phyloP scores from a whole-genome alignment of 2,113 vertebrate species.

The Vicugna pacos region DNA sequence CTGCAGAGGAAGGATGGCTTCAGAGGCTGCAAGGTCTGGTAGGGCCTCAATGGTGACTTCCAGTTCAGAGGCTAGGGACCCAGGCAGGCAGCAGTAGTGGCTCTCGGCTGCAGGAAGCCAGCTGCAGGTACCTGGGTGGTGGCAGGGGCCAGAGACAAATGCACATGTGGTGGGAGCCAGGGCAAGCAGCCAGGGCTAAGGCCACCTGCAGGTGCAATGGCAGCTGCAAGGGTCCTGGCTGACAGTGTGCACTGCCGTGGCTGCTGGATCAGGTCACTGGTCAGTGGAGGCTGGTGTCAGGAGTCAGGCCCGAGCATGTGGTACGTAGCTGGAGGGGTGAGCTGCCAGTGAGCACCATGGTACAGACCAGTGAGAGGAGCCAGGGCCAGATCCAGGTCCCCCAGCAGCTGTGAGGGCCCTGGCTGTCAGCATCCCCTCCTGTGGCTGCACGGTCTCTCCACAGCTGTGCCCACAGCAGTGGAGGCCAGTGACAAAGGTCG shows the following conservation, averaged over 20 bases:
- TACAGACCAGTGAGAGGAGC: background rate
- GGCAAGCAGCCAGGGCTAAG: background rate
- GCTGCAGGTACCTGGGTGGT: background rate
- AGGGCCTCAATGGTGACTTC: background rate
- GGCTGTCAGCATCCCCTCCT: background rate
- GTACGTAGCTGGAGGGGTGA: background rate
- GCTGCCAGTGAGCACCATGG: background rate
- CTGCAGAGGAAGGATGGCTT: background rate
- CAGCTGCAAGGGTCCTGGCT: background rate
- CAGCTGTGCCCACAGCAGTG: background rate
- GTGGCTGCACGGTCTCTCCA: background rate
- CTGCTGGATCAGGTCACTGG: background rate
- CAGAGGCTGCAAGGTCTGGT: background rate
- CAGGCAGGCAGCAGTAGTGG: background rate
- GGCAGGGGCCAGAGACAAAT: background rate
- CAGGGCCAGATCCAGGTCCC: background rate
- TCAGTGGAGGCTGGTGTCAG: background rate
- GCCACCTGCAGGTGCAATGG: background rate
- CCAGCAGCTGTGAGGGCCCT: background rate
- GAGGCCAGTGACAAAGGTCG: background rate
- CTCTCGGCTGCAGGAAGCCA: background rate
- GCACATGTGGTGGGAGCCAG: background rate
- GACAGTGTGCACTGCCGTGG: background rate
- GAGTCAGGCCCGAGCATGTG: background rate
- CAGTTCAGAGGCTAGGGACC: background rate